Base-by-base conservation (phyloP, 2,797 vertebrate genomes). In the Acanthornis magna region DNA sequence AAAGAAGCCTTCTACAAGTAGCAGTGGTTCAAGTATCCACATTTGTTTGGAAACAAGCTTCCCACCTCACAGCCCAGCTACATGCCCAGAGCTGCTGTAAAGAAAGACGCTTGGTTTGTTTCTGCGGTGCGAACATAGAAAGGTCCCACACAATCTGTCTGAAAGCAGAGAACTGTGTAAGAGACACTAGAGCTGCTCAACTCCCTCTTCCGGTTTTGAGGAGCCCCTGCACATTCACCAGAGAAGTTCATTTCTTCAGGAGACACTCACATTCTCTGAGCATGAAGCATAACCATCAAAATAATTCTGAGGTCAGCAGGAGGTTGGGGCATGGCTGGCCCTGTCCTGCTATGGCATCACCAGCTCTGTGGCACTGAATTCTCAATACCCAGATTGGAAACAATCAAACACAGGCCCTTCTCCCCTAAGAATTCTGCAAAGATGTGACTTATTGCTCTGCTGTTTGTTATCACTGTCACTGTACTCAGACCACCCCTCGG, bases 51-150 rank as follows among this genome's bases (percentile, higher is more conserved):
- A 77, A 93, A 55, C 60, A 61, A 45, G 65, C 51, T 73, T 86
- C 51, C 47, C n/a, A 88, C 22, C 34, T 60, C 43, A 43, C 25
- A 84, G 47, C 34, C 48, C 53, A 89, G 72, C 58, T 77, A 71
- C 22, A 19, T 3, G 42, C 23, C 29, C 19, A 25, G 29, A 84
- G 57, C 47, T 82, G 36, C 65, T 43, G 42, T 40, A 79, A 85
- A 87, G 20, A 23, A 73, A 42, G 63, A 48, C 14, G 29, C 27
- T 19, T 14, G 8, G 38, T 58, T 65, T 11, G 0, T 23, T 83
- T 78, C 80, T 66, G 43, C 1, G 3, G 19, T 45, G 27, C 0
- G 0, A 30, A 19, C 17, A 71, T 0, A 65, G 47, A 72, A 80
- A 93, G 21, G 50, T 57, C 45, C 42, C 61, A 30, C 22, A 4